phyloP scores from a whole-genome alignment of 1,140 invertebrate genomes.

The Plectus sambesii region DNA sequence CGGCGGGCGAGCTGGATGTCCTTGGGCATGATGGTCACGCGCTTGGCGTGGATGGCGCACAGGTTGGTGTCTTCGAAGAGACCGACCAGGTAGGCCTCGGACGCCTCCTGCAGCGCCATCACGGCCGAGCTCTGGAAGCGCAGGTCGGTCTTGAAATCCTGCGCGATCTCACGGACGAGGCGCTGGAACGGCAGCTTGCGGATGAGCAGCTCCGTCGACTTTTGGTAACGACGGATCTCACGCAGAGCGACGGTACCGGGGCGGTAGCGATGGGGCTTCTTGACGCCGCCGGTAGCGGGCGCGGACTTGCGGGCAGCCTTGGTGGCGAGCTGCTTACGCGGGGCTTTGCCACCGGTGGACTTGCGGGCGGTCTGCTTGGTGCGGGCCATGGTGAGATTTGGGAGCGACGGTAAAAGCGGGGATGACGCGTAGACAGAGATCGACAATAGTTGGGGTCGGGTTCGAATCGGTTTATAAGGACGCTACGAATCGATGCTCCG shows the following conservation, averaged over 20 bases:
- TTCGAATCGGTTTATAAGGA: too few relatives aligned
- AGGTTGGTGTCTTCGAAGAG: conserved; percentile 81
- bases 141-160: conserved; percentile 64
- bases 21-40: conserved; percentile 89
- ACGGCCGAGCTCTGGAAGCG: conserved; percentile 65
- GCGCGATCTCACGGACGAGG: conserved; percentile 62
- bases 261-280: conserved; percentile 53
- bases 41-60: conserved; percentile 83
- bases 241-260: conserved; percentile 41
- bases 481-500: too few relatives aligned
- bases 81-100: conserved; percentile 74
- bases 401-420: too few relatives aligned
- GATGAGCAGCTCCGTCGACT: conserved; percentile 62
- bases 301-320: conserved; percentile 55
- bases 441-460: too few relatives aligned
- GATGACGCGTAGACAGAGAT: too few relatives aligned
- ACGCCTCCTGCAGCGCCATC: conserved; percentile 61
- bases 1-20: conserved; percentile 40
- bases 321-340: conserved; percentile 50
- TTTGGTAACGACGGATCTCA: conserved; percentile 55
- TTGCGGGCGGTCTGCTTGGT: conserved; percentile 70
- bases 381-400: conserved; percentile 63
- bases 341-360: conserved; percentile 51
- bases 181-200: conserved; percentile 51
- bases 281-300: conserved; percentile 27